These are phyloP conservation scores for Anolis carolinensis DNA, from an alignment of 2,113 vertebrate species.

Conservation along the genomic window DNA sequence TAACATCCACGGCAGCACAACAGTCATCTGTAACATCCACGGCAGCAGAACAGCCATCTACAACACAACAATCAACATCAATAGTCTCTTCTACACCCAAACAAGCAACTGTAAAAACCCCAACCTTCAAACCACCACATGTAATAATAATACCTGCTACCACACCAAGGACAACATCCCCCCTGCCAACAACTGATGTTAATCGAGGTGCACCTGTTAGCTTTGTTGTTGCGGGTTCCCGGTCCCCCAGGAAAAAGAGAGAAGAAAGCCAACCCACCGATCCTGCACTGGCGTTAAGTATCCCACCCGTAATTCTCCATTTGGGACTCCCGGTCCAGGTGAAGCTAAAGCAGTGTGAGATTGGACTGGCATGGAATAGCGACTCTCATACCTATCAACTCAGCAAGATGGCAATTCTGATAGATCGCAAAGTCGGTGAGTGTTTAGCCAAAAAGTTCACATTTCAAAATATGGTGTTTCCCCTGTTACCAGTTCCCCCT, in stretches of 20 bases:
- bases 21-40: neutral
- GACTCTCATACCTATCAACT: neutral
- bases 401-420: neutral
- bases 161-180: neutral
- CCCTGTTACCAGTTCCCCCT: neutral
- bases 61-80: neutral
- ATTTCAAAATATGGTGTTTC: neutral
- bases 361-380: neutral
- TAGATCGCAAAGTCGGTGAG: conserved; percentile 4
- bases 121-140: neutral
- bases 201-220: neutral
- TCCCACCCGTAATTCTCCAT: neutral
- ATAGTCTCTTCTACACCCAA: neutral
- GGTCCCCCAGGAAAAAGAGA: neutral
- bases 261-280: neutral
- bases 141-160: neutral
- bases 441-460: neutral
- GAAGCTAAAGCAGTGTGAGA: neutral
- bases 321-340: neutral
- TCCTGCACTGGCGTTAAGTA: neutral
- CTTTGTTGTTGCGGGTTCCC: neutral
- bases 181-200: neutral
- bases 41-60: too few species aligned
- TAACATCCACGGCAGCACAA: neutral
- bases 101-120: neutral